Base-by-base conservation (phyloP, 1,140 invertebrate species). In the Pseudomyrmex cubaensis region DNA sequence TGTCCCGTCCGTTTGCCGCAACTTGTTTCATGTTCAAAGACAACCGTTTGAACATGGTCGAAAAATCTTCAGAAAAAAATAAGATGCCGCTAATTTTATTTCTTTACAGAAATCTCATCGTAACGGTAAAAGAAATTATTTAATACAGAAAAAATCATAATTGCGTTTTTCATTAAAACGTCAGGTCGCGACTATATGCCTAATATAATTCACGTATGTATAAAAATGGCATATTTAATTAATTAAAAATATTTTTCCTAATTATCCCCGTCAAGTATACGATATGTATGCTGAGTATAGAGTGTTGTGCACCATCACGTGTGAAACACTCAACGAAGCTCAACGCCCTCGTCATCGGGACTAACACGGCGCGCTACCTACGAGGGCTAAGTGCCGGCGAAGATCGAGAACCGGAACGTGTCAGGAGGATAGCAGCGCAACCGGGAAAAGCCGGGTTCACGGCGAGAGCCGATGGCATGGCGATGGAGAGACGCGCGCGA, bases 21-120 rank as follows among this genome's bases (percentile, higher is more conserved):
- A 84, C 75, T 89, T 91, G 73, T 89, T 92, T 89, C 90, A 91
- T 90, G 89, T 90, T 73, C 87, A 64, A 82, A 87, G 84, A 89
- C 87, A 61, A 52, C 87, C 76, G 44, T 25, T 72, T 20, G 35
- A 44, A 59, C 44, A 72, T 70, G 70, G 44, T 80, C 76, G 44
- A 80, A 70, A 70, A 5, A 13, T 13, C 25, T 70, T 56, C 13
- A 59, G 8, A 57, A 56, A 56, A 56, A 70, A 48, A 35, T 20
- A 25, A 22, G 25, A 2, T 25, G 50, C 2, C 17, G 8, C 2
- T 9, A 17, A 57, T 17, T 50, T 69, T 13, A 48, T 76, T 50
- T 50, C 54, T 57, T 17, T 50, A 22, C 67, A 44, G 25, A 8
- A 25, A 35, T 13, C 25, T 35, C 44, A 52, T 52, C 13, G 13